phyloP scores from a whole-genome alignment of 2,797 vertebrate genomes.

The Smutsia temminckii region DNA sequence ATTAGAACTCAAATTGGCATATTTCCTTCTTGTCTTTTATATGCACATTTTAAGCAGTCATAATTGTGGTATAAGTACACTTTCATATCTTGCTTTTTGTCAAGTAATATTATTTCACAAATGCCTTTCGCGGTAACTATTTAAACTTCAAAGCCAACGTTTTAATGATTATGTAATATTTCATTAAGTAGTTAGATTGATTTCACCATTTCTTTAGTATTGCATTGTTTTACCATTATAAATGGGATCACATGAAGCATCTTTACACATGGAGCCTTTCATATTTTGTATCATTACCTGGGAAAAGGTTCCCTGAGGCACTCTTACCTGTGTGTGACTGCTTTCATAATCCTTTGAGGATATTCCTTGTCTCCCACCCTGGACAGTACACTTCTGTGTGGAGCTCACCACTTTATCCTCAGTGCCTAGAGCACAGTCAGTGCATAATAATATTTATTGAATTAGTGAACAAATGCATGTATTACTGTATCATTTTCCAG shows the following conservation, averaged over 20 bases:
- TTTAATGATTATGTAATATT: slow-evolving; percentile 45
- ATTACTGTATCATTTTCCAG: background rate
- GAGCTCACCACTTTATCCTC: background rate
- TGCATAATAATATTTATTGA: background rate
- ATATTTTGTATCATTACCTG: background rate
- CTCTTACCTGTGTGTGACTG: background rate
- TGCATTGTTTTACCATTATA: background rate
- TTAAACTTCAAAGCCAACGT: slow-evolving; percentile 27
- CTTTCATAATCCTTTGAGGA: background rate
- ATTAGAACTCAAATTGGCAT: background rate
- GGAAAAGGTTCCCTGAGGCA: background rate
- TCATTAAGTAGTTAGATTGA: slow-evolving; percentile 9
- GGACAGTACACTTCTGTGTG: background rate
- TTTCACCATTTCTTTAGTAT: background rate
- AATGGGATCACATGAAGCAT: background rate
- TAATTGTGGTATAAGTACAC: background rate
- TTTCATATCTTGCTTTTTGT: slow-evolving; percentile 41
- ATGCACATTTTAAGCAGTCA: slow-evolving; percentile 21
- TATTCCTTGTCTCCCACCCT: background rate
- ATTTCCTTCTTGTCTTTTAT: slow-evolving; percentile 42
- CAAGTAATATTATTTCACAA: slow-evolving; percentile 47
- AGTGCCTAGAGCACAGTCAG: background rate
- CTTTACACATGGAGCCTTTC: background rate
- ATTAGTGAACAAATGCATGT: background rate
- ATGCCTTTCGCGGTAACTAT: background rate